Evolutionary conservation across 2,113 vertebrate species (phyloP).

Genomic region (Puma concolor): DNA sequence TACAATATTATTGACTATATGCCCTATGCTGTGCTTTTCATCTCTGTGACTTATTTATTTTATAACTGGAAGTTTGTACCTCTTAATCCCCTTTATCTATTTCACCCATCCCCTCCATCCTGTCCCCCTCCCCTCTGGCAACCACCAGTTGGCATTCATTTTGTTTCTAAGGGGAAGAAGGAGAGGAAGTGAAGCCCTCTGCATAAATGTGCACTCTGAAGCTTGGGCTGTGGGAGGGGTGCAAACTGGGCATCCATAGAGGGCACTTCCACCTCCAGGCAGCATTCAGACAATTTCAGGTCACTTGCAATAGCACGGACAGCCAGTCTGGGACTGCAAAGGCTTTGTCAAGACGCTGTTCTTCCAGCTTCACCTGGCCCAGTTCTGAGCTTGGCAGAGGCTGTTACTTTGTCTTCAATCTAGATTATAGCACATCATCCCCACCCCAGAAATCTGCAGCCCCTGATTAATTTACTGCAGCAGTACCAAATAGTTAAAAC

Average conservation of each 20-base stretch:
- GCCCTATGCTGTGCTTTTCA: neutral
- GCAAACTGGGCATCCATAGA: neutral
- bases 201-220: neutral
- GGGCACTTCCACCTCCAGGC: neutral
- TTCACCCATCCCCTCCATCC: neutral
- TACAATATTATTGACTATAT: neutral
- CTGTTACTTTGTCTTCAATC: neutral
- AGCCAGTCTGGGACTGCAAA: neutral
- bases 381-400: neutral
- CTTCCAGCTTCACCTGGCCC: neutral
- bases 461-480: neutral
- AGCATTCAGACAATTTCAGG: neutral
- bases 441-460: neutral
- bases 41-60: neutral
- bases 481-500: neutral
- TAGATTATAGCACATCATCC: neutral
- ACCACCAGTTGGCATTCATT: neutral
- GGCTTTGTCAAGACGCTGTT: neutral
- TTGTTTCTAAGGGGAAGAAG: neutral
- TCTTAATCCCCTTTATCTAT: neutral
- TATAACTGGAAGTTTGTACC: neutral
- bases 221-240: neutral
- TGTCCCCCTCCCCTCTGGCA: neutral
- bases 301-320: fast-evolving
- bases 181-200: neutral